A percentile compares a stretch with the other conserved stretches of the same genome.
Evolutionary conservation across 2,888 invertebrate species (phyloP).

Genomic region (Emmelina monodactyla): DNA sequence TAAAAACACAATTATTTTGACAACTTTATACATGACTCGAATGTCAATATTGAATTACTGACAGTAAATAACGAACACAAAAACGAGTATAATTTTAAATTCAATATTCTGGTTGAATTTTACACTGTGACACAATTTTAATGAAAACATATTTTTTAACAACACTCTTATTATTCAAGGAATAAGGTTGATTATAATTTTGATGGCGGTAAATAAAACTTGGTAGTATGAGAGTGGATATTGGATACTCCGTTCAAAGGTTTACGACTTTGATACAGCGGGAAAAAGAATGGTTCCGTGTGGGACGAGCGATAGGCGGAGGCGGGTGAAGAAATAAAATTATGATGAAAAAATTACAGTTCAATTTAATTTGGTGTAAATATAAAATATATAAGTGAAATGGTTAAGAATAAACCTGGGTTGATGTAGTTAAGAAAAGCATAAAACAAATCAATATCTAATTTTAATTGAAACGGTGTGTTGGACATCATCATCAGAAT

Average conservation of each 20-base stretch:
- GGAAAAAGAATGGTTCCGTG: too few species aligned
- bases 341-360: too few species aligned
- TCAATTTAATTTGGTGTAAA: too few species aligned
- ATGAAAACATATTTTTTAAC: background rate
- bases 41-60: conserved; percentile 31
- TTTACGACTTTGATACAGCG: conserved; percentile 40
- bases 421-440: too few species aligned
- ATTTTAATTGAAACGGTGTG: too few species aligned
- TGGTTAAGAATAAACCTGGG: too few species aligned
- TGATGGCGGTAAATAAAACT: background rate
- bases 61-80: conserved; percentile 28
- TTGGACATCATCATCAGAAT: too few species aligned
- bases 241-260: conserved; percentile 33
- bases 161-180: background rate
- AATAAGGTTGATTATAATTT: conserved; percentile 16
- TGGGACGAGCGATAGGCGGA: too few species aligned
- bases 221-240: conserved; percentile 20
- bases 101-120: conserved; percentile 39
- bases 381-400: too few species aligned
- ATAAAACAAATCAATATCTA: too few species aligned
- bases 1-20: conserved; percentile 1
- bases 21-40: conserved; percentile 1
- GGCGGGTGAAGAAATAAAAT: too few species aligned
- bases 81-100: conserved; percentile 34
- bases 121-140: conserved; percentile 21